Evolutionary conservation across 2,888 invertebrate species (phyloP), one percentile per base, ranked within the genome.

Genomic region (Drosophila subsilvestris): DNA sequence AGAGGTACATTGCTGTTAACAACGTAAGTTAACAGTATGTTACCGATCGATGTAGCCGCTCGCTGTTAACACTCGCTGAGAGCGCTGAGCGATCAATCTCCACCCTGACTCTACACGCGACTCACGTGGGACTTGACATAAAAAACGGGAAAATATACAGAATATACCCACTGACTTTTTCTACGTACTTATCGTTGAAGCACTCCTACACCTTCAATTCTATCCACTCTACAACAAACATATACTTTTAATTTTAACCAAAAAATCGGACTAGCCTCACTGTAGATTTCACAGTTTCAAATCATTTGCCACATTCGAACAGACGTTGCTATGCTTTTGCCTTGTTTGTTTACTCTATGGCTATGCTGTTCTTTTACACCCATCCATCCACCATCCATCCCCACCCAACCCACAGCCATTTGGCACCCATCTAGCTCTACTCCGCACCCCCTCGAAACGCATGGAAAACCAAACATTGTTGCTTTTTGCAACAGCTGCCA

Each of bases 401-500:
- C 12, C 32, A 6, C 37, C 43, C 9, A 10, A 32, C 18, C 32
- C 43, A 22, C 57, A 53, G 54, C 69, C 22, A 67, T 27, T 42
- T 27, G 6, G 20, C 45, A 27, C 45, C 44, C 37, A n/a, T 7
- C 37, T 14, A 37, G 37, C 37, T 7, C 14, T 6, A 14, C 14
- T 7, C 1, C 37, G 14, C 37, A 2, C 37, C 7, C n/a, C 14
- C 37, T n/a, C 37, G 37, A 6, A 37, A n/a, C 14, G 2, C 14
- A 37, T n/a, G 48, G 6, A 27, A 55, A 44, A 49, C 43, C 48
- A 66, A 55, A 66, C 69, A 76, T 74, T 88, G 88, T 83, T 88
- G 86, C 84, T 48, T 77, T 73, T 86, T 83, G 88, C 80, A 86
- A 66, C 83, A 88, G 88, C 88, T 83, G 83, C 70, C 68, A 67